A percentile compares a stretch with the other conserved stretches of the same genome.
Evolutionary conservation across 2,888 invertebrate species (phyloP).

Genomic region (Sesamia inferens): DNA sequence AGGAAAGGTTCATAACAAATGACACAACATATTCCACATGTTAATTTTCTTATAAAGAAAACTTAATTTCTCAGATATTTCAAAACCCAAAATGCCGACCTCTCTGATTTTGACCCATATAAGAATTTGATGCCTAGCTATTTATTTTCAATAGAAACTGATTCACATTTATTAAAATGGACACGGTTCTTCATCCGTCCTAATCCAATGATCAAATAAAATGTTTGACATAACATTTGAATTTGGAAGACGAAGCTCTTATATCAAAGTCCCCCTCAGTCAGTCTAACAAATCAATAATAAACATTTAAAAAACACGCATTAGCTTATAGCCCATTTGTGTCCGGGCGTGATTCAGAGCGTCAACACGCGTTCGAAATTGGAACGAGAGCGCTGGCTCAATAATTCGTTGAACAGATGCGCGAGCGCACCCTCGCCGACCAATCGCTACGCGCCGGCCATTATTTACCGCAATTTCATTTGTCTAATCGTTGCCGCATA

Average conservation of each 20-base stretch:
- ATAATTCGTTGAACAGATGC: conserved; percentile 87
- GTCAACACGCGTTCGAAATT: conserved; percentile 72
- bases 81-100: too few relatives aligned
- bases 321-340: conserved; percentile 60
- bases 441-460: conserved; percentile 68
- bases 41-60: too few relatives aligned
- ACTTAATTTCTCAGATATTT: too few relatives aligned
- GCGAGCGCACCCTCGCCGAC: conserved; percentile 70
- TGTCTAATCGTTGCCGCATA: conserved; percentile 71
- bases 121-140: neutral
- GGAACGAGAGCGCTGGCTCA: conserved; percentile 71
- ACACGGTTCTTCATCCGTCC: neutral
- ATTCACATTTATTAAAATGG: neutral
- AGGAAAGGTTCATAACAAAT: too few relatives aligned
- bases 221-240: neutral
- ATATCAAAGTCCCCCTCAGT: conserved; percentile 9
- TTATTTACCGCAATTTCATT: conserved; percentile 78
- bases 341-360: conserved; percentile 64
- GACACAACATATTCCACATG: too few relatives aligned
- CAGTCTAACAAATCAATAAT: conserved; percentile 45
- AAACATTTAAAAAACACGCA: conserved; percentile 52
- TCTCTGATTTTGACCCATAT: too few relatives aligned
- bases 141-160: neutral
- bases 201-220: conserved; percentile 7
- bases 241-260: conserved; percentile 10